These are phyloP conservation scores for Gryon sp. DNA, from an alignment of 1,140 invertebrate genomes.

Conservation along the genomic window DNA sequence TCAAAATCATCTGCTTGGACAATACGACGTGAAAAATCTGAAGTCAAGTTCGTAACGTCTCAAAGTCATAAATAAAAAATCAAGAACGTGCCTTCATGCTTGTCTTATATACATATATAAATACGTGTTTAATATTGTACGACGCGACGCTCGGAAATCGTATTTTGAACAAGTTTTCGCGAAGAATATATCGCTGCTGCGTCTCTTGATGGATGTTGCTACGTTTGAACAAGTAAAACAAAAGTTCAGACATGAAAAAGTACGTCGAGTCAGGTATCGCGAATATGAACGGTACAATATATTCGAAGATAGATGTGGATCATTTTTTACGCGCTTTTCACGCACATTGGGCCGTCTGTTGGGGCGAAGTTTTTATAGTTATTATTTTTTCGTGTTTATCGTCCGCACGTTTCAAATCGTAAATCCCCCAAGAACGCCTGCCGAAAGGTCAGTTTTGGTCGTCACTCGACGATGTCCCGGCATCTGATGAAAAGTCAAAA, in stretches of 20 bases:
- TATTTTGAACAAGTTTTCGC: conserved; percentile 59
- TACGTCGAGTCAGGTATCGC: conserved; percentile 57
- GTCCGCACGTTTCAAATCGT: conserved; percentile 69
- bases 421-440: conserved; percentile 68
- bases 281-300: conserved; percentile 62
- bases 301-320: conserved; percentile 64
- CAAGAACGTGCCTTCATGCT: conserved; percentile 27
- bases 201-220: conserved; percentile 58
- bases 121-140: conserved; percentile 60
- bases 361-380: conserved; percentile 72
- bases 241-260: conserved; percentile 63
- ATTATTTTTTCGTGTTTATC: conserved; percentile 76
- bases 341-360: conserved; percentile 45
- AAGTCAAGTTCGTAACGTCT: conserved; percentile 25
- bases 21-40: conserved; percentile 46
- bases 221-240: conserved; percentile 59
- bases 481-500: conserved; percentile 33
- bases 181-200: conserved; percentile 55
- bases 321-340: conserved; percentile 69
- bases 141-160: conserved; percentile 55
- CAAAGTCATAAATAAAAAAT: conserved; percentile 55
- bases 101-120: conserved; percentile 56
- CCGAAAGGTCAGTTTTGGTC: conserved; percentile 38
- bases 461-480: background rate
- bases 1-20: background rate